Conservation (phyloP, 2,113 vertebrate genomes). For the Eudyptes chrysolophus region DNA sequence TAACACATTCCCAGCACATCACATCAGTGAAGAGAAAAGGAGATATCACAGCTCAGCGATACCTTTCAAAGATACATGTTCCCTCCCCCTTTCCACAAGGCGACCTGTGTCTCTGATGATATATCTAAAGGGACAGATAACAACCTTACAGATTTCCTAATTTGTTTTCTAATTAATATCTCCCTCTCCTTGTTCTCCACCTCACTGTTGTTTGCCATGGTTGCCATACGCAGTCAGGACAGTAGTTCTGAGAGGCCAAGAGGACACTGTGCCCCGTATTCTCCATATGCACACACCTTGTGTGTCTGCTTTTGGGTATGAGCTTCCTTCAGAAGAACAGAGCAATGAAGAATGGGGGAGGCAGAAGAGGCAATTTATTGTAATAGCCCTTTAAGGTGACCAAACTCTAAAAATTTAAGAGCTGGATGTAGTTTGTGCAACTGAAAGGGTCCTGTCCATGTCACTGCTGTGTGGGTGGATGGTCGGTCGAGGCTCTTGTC, state of each 20-base stretch:
- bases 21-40: neutral
- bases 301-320: fast-evolving
- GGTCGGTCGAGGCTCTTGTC: neutral
- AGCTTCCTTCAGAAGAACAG: neutral
- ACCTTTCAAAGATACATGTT: neutral
- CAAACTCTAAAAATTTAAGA: neutral
- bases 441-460: neutral
- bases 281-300: fast-evolving
- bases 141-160: neutral
- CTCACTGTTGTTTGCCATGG: neutral
- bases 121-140: neutral
- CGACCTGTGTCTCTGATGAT: fast-evolving
- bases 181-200: neutral
- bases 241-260: neutral
- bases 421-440: neutral
- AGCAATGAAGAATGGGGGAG: neutral
- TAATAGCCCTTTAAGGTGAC: neutral
- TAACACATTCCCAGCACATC: neutral
- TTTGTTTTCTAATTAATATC: neutral
- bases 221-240: fast-evolving
- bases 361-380: neutral
- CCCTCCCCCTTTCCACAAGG: neutral
- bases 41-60: neutral
- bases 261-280: neutral
- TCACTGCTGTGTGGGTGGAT: neutral